Conservation (phyloP, 2,113 vertebrate genomes). For the Cheilinus undulatus region DNA sequence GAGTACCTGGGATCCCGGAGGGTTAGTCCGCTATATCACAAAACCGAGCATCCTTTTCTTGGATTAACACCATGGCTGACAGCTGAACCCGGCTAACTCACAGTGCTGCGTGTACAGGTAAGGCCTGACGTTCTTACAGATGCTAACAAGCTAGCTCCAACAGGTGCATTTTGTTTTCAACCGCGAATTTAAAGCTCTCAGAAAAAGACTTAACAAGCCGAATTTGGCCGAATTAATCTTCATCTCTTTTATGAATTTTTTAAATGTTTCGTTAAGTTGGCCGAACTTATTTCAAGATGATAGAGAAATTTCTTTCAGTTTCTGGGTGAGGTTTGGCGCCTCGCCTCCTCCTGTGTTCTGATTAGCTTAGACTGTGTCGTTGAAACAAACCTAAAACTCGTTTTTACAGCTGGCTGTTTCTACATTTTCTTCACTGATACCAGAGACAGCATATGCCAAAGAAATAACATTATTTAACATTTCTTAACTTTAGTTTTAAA, state of each 20-base stretch:
- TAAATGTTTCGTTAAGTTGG: neutral
- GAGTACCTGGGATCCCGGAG: no score
- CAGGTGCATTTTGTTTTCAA: constrained; percentile 46
- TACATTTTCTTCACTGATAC: neutral
- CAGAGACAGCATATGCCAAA: neutral
- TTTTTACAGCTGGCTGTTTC: neutral
- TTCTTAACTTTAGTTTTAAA: neutral
- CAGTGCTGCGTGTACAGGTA: constrained; percentile 39
- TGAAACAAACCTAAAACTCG: neutral
- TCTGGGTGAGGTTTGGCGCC: neutral
- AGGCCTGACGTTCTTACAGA: neutral
- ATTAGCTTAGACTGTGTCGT: neutral
- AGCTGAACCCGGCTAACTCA: constrained; percentile 24
- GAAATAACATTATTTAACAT: neutral
- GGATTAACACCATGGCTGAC: constrained; percentile 18
- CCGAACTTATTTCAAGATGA: fast-evolving
- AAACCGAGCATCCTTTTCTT: neutral
- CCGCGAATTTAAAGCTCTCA: neutral
- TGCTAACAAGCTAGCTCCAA: constrained; percentile 5
- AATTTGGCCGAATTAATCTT: neutral
- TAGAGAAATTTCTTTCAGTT: neutral
- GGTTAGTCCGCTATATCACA: neutral
- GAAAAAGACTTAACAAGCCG: neutral
- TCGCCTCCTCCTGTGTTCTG: neutral
- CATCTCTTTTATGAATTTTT: fast-evolving